These are phyloP conservation scores for Gymnopithys bicolor DNA, from an alignment of 2,797 vertebrate species.

Conservation along the genomic window DNA sequence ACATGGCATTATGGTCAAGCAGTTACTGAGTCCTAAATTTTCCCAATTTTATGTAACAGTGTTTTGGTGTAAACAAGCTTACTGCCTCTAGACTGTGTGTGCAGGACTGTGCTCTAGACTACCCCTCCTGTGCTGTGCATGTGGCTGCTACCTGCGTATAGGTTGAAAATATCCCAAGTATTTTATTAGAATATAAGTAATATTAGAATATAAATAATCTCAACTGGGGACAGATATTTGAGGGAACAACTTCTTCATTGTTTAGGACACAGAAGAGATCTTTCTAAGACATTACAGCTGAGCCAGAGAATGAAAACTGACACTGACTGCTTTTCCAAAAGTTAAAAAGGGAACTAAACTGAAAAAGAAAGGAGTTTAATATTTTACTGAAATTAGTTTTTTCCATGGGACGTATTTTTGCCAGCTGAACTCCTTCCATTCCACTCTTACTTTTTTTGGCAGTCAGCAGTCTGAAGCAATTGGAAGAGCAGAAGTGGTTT, in stretches of 20 bases:
- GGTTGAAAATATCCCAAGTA: not conserved
- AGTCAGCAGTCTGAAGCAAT: not conserved
- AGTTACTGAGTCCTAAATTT: not conserved
- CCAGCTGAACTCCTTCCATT: not conserved
- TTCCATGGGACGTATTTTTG: not conserved
- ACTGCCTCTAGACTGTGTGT: not conserved
- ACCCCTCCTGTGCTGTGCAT: not conserved
- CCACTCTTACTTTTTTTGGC: not conserved
- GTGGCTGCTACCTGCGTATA: not conserved
- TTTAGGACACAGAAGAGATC: not conserved
- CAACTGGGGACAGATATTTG: not conserved
- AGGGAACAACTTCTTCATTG: not conserved
- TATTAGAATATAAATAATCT: not conserved
- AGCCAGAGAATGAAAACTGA: not conserved
- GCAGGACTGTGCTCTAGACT: not conserved
- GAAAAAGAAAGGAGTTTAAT: not conserved
- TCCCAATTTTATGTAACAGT: not conserved
- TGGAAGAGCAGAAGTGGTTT: not conserved
- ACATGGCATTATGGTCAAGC: not conserved
- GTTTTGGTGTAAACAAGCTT: not conserved
- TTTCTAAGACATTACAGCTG: not conserved
- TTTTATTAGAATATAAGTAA: not conserved
- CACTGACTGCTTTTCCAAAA: not conserved
- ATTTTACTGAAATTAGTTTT: not conserved
- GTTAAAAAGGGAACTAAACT: not conserved